A percentile compares a stretch with the other conserved stretches of the same genome.
Conservation (phyloP, 2,797 vertebrate species). For the Macropus fuliginosus region DNA sequence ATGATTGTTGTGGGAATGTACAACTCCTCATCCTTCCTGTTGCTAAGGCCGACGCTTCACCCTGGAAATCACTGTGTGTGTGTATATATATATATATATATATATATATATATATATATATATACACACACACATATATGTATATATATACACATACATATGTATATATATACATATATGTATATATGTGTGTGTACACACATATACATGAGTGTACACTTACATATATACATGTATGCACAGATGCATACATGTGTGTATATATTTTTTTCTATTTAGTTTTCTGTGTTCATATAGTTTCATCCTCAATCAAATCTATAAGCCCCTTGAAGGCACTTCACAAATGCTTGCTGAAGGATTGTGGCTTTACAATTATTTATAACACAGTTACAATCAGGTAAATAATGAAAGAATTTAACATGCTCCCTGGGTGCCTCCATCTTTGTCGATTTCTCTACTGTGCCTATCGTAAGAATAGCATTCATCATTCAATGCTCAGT, state of each 20-base stretch:
- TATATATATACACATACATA: no score
- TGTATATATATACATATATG: not conserved
- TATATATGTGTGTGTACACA: not conserved
- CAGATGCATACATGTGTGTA: not conserved
- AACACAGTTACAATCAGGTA: not conserved
- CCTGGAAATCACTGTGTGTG: not conserved
- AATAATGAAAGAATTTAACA: not conserved
- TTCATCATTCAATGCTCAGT: slow-evolving; percentile 8
- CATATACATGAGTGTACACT: not conserved
- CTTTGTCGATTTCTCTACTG: not conserved
- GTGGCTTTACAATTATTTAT: not conserved
- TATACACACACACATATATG: no score
- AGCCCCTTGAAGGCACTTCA: not conserved
- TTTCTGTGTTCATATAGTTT: not conserved
- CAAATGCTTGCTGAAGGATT: not conserved
- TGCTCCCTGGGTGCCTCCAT: not conserved
- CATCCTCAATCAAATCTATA: not conserved
- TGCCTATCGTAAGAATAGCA: slow-evolving; percentile 50
- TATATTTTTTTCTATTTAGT: not conserved
- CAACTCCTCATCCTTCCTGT: not conserved
- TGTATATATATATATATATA: not conserved
- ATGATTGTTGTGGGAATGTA: not conserved
- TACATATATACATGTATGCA: no score
- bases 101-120: no score
- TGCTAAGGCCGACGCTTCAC: not conserved